These are phyloP conservation scores for Cyprinodon diabolis DNA, from an alignment of 2,797 vertebrate species.

Conservation along the genomic window DNA sequence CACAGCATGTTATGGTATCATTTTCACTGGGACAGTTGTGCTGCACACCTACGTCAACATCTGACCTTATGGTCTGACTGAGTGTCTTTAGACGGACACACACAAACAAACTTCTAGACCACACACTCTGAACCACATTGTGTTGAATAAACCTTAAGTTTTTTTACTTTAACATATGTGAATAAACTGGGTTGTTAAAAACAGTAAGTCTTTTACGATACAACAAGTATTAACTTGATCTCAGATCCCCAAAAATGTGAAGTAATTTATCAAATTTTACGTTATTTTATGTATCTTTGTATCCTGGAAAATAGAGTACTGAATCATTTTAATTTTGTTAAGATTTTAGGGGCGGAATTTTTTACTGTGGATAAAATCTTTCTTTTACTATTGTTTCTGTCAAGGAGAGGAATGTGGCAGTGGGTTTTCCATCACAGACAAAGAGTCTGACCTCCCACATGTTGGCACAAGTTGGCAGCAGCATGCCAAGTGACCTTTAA, in stretches of 20 bases:
- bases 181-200: not conserved
- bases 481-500: conserved; percentile 64
- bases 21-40: conserved; percentile 64
- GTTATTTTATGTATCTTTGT: not conserved
- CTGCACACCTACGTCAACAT: conserved; percentile 74
- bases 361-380: conserved; percentile 2
- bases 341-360: not conserved
- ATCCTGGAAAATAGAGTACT: not conserved
- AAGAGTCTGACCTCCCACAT: conserved; percentile 73
- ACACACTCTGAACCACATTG: conserved; percentile 44
- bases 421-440: conserved; percentile 47
- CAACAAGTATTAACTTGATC: not conserved
- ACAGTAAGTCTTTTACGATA: not conserved
- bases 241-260: conserved; percentile 1
- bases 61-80: conserved; percentile 71
- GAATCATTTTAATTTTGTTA: not conserved
- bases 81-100: conserved; percentile 51
- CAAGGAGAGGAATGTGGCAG: conserved; percentile 53
- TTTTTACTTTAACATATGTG: conserved; percentile 19
- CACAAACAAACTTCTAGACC: conserved; percentile 70
- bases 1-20: conserved; percentile 65
- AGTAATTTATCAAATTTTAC: not conserved
- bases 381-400: conserved; percentile 27
- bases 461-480: conserved; percentile 56
- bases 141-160: conserved; percentile 15